Evolutionary conservation across 1,140 invertebrate genomes (phyloP), one percentile per base, ranked within the genome.

Genomic region (Saccostrea glomerata): DNA sequence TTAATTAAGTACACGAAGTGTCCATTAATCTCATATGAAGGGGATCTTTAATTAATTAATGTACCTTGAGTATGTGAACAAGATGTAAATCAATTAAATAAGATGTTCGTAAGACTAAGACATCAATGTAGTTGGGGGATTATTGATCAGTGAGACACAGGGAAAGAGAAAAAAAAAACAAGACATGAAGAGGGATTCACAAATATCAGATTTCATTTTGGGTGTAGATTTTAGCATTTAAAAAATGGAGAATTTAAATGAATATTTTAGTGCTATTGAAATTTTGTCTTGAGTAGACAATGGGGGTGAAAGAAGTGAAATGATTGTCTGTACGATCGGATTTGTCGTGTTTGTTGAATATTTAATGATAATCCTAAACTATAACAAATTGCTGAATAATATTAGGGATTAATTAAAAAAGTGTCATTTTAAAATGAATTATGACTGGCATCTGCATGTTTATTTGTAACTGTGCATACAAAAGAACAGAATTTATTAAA

Each of bases 241-340:
- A 77, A 77, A 77, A 77, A 66, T 17, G 20, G 25, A 77, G 25
- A 77, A 36, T 77, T 77, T 77, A 77, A 77, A 77, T 77, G 70
- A 77, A 77, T 77, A 77, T 77, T 77, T 77, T 30, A 77, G 70
- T 77, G 70, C 25, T 30, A 77, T 77, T 77, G 70, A 77, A 77
- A 12, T 36, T 73, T 20, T 17, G 17, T 60, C n/a, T 63, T n/a
- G 6, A 17, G 58, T 77, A 77, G 70, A 77, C 25, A 77, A 77
- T 15, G 15, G 25, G 12, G 12, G 23, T 23, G 2, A 11, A 15
- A 13, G 30, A 77, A 77, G 70, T 12, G 25, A 77, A 17, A 77
- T 15, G 23, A 77, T 77, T 77, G 70, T 77, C 36, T 77, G 25
- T 77, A 30, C 25, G 7, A 30, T 5, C 15, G 23, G 30, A 77